Conservation (phyloP, 2,113 vertebrate species). For the Dipodomys merriami region DNA sequence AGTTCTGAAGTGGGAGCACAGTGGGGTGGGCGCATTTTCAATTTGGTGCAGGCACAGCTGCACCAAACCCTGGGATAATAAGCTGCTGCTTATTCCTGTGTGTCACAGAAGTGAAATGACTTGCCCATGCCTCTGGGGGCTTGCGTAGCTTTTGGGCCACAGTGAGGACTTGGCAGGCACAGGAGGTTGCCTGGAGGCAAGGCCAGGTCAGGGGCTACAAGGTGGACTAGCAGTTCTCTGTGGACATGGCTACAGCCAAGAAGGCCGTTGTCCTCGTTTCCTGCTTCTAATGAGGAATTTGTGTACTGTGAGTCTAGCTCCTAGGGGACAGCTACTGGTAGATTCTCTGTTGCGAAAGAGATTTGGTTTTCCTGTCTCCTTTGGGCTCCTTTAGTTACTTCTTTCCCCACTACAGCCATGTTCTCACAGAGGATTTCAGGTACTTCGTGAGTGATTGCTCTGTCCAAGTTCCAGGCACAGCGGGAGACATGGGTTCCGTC, state of each 20-base stretch:
- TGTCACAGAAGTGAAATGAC: background rate
- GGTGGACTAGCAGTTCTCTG: background rate
- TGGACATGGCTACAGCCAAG: background rate
- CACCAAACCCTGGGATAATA: background rate
- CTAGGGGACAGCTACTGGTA: background rate
- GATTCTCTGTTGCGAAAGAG: slow-evolving; percentile 36
- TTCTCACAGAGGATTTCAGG: background rate
- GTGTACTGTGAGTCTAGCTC: background rate
- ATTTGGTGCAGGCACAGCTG: background rate
- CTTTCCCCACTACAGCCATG: background rate
- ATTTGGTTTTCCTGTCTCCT: slow-evolving; percentile 26
- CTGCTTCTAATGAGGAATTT: slow-evolving; percentile 16
- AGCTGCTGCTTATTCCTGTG: background rate
- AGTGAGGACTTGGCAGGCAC: background rate
- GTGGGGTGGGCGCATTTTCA: background rate
- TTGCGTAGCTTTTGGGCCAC: background rate
- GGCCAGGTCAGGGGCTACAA: background rate
- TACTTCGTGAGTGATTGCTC: background rate
- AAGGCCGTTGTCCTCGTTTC: slow-evolving; percentile 34
- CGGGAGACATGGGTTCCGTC: background rate
- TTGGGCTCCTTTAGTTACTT: background rate
- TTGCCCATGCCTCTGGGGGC: background rate
- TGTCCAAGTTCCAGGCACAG: background rate
- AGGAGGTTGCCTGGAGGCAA: background rate
- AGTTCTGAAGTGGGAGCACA: background rate